Base-by-base conservation (phyloP, 1,140 invertebrate genomes). In the Euura lappo region DNA sequence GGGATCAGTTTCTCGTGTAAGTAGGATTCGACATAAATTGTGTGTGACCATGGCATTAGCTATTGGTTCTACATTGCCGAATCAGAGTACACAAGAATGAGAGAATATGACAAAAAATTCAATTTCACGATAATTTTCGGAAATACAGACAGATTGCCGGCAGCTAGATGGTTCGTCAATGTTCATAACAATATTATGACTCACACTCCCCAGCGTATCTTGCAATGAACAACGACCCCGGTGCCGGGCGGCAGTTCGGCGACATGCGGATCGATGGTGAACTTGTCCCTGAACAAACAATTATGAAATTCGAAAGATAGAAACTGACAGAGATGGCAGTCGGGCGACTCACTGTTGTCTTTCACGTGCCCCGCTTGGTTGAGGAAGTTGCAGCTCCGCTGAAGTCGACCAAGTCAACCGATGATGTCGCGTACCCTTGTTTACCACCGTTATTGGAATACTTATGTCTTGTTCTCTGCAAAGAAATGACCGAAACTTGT, bases 401-500 rank as follows among this genome's bases (percentile, higher is more conserved):
- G 64, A 69, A 69, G 76, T 84, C 0, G 83, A 75, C 73, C 83
- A 86, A 4, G 81, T 71, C 11, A 89, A 68, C 72, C 82, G 81
- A 60, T 86, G 80, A n/a, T 65, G 6, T n/a, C 73, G 74, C 4
- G 72, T 81, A 1, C 88, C 83, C 60, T 83, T 75, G 76, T 89
- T 89, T 42, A 72, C 83, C 10, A 89, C 67, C 2, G 66, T 82
- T 65, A 89, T 77, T n/a, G 83, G 75, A 8, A 80, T 45, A 45
- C 45, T 74, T 28, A 85, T 81, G 8, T 75, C 70, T 69, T 85
- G 80, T 69, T 83, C 76, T 5, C 88, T 89, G 6, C 81, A 72
- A 66, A 81, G 66, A 4, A 68, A n/a, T n/a, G n/a, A n/a, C n/a
- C n/a, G n/a, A n/a, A n/a, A n/a, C n/a, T n/a, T n/a, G n/a, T n/a